phyloP scores from a whole-genome alignment of 2,113 vertebrate genomes.

The Natator depressus region DNA sequence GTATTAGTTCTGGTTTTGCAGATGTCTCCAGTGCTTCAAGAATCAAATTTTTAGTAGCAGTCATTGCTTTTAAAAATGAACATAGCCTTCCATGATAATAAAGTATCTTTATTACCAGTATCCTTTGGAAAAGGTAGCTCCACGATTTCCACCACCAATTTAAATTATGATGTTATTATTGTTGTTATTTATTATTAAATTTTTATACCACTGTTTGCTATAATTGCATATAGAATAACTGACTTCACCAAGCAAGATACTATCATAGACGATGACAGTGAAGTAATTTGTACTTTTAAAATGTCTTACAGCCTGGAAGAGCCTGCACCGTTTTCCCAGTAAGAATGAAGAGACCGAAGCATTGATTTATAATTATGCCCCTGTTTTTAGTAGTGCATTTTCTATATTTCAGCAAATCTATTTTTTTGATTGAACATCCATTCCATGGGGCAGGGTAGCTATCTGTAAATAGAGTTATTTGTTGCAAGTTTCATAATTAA shows the following conservation, averaged over 20 bases:
- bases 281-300: neutral
- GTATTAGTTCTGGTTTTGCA: neutral
- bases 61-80: neutral
- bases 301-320: conserved; percentile 89
- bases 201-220: neutral
- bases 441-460: conserved; percentile 11
- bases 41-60: neutral
- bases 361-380: conserved; percentile 90
- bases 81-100: neutral
- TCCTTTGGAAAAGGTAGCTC: neutral
- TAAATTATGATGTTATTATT: neutral
- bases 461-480: conserved; percentile 32
- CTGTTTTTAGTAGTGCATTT: conserved; percentile 77
- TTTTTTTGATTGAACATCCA: conserved; percentile 83
- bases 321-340: conserved; percentile 82
- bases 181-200: neutral
- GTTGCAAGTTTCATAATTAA: conserved; percentile 18
- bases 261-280: neutral
- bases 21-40: neutral
- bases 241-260: neutral
- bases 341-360: conserved; percentile 78
- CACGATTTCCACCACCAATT: neutral
- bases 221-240: neutral
- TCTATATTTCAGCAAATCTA: conserved; percentile 89
- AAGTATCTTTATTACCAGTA: neutral